These are phyloP conservation scores for Syrista parreyssii DNA, from an alignment of 2,888 invertebrate species.

Conservation along the genomic window DNA sequence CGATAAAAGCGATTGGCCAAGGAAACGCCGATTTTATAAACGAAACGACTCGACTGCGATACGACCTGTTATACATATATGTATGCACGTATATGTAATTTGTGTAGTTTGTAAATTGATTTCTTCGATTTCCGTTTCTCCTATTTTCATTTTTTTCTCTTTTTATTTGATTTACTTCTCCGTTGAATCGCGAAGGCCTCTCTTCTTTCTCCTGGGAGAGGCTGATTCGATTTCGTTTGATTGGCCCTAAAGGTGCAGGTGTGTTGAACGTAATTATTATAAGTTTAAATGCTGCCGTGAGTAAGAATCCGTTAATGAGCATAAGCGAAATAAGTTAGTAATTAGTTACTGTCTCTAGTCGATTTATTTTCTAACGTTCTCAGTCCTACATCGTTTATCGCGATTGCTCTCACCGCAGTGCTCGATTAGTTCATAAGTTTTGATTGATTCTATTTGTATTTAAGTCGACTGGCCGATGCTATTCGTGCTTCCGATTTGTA, in stretches of 20 bases:
- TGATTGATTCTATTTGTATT: neutral
- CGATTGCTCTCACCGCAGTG: neutral
- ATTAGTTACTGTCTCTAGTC: constrained; percentile 43
- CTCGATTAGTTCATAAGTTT: neutral
- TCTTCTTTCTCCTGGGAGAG: neutral
- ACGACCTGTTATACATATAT: neutral
- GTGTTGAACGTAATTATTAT: neutral
- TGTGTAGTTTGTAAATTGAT: neutral
- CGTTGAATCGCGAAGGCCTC: neutral
- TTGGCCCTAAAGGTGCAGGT: neutral
- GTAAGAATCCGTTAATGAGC: constrained; percentile 5
- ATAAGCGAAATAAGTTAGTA: constrained; percentile 21
- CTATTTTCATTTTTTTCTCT: neutral
- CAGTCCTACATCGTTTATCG: neutral
- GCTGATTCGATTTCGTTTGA: neutral
- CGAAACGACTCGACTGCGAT: neutral
- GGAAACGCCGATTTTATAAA: neutral
- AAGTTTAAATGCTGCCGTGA: constrained; percentile 7
- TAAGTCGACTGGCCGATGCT: constrained; percentile 1
- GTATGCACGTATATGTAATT: neutral
- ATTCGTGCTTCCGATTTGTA: constrained; percentile 4
- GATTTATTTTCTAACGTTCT: constrained; percentile 24
- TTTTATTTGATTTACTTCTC: neutral
- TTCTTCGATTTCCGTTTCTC: neutral
- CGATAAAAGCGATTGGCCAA: neutral